Conservation (phyloP, 2,888 invertebrate species). For the Chirona hameri region DNA sequence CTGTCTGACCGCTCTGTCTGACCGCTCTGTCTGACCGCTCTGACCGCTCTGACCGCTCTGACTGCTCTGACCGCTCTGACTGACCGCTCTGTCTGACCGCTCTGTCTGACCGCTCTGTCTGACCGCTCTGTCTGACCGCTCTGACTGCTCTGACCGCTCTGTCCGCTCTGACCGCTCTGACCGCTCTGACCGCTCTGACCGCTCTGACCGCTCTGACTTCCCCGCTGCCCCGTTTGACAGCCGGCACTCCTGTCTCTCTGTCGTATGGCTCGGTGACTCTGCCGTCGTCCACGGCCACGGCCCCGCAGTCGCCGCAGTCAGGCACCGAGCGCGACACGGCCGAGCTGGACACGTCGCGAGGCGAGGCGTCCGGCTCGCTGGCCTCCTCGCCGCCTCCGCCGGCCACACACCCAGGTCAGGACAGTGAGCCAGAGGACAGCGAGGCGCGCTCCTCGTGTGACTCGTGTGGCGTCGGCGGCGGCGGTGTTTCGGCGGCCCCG, state of each 20-base stretch:
- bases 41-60: no score
- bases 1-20: no score
- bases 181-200: no score
- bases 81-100: no score
- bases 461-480: no score
- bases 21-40: no score
- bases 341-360: constrained; percentile 36
- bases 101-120: no score
- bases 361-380: background rate
- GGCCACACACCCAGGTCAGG: background rate
- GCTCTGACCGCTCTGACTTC: background rate
- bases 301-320: constrained; percentile 38
- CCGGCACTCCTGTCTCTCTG: constrained; percentile 46
- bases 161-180: background rate
- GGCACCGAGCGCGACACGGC: constrained; percentile 37
- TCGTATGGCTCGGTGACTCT: constrained; percentile 47
- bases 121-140: no score
- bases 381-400: background rate
- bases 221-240: constrained; percentile 36
- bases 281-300: constrained; percentile 63
- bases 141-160: no score
- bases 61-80: no score
- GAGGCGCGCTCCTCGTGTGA: background rate
- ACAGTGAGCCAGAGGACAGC: background rate
- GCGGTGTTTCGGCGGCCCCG: background rate